Evolutionary conservation across 2,797 vertebrate species (phyloP).

Genomic region (Clarias laeviceps): DNA sequence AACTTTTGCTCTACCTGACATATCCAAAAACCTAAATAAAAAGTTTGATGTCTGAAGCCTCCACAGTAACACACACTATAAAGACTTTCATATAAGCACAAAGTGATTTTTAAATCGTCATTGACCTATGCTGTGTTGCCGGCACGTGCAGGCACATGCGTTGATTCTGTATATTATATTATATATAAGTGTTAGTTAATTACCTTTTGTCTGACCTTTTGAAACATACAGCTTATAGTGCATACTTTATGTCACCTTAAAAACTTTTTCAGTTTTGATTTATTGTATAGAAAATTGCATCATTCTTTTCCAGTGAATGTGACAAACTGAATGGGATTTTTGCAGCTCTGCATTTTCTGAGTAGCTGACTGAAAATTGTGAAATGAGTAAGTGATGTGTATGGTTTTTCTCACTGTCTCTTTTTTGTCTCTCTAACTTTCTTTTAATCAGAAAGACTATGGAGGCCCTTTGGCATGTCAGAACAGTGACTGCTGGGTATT

Average conservation of each 20-base stretch:
- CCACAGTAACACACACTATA: too few species aligned
- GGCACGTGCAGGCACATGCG: too few species aligned
- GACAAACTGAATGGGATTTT: neutral
- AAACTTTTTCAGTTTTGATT: neutral
- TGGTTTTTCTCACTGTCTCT: neutral
- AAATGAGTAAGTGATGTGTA: conserved; percentile 43
- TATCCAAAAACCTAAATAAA: too few species aligned
- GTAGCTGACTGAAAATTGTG: conserved; percentile 35
- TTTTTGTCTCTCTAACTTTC: conserved; percentile 1
- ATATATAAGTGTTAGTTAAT: neutral
- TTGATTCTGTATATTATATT: neutral
- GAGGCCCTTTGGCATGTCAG: conserved; percentile 91
- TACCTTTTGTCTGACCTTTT: neutral
- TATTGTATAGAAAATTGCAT: conserved; percentile 13
- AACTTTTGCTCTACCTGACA: too few species aligned
- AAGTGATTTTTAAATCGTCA: neutral
- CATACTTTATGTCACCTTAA: neutral
- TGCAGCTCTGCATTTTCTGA: conserved; percentile 35
- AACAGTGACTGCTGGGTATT: conserved; percentile 95
- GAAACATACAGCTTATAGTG: neutral
- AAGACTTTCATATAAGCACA: too few species aligned
- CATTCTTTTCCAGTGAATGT: conserved; percentile 26
- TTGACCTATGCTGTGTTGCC: neutral
- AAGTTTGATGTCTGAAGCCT: too few species aligned
- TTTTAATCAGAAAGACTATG: conserved; percentile 87